Base-by-base conservation (phyloP, 2,888 invertebrate genomes). In the Lycia hirtaria region DNA sequence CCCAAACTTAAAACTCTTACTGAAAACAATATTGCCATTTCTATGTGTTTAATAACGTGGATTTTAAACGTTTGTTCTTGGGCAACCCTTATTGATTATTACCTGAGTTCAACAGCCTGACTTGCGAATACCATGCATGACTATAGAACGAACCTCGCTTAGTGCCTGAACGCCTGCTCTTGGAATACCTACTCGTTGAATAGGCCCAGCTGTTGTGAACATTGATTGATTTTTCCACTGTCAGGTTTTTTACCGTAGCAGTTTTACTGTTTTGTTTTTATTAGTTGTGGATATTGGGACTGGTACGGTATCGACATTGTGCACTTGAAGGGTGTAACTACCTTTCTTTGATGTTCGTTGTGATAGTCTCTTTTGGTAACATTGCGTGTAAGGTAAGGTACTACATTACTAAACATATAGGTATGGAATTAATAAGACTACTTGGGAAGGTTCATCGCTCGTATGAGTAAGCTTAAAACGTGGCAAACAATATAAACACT, bases 51-150 rank as follows among this genome's bases (percentile, higher is more conserved):
- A 20, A 10, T 32, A 32, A 35, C 3, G 37, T 45, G 19, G 47
- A 20, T 49, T 41, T 26, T 48, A 37, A 48, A 51, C 59, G 50
- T 61, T 72, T 72, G 68, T 65, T 67, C 62, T 41, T 65, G 32
- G 69, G 69, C 74, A 69, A 71, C 71, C 67, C 61, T 60, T 87
- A 87, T 88, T 83, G 87, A 88, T 88, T 87, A 48, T 37, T 51
- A 71, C 71, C 67, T 72, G 72, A 63, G 76, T 76, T 73, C 79
- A 72, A 71, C 73, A 73, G n/a, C 71, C 75, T 75, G 71, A 70
- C 69, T 78, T 74, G 84, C 81, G 71, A 83, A 84, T 78, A 78
- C 72, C 77, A 77, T 77, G 78, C 77, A 77, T 72, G 75, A 62
- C 45, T 63, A 67, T 72, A 40, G 38, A 37, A 37, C 17, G 19